Evolutionary conservation across 2,797 vertebrate species (phyloP).

Genomic region (Danio kyathit): DNA sequence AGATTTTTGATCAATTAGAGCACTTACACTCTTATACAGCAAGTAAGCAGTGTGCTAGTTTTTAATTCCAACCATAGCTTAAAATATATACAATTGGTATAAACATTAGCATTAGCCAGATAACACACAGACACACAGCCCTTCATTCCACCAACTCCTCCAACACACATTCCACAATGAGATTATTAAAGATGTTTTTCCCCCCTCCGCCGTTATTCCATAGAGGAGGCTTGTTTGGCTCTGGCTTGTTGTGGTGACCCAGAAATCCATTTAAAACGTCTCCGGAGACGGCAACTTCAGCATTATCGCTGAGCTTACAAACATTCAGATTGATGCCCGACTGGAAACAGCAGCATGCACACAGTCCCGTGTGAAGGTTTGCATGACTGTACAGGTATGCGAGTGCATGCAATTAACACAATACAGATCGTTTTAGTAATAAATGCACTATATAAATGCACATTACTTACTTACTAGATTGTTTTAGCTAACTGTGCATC

Average conservation of each 20-base stretch:
- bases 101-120: conserved; percentile 22
- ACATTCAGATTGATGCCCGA: conserved; percentile 60
- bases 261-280: conserved; percentile 70
- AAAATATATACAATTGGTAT: neutral
- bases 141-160: conserved; percentile 29
- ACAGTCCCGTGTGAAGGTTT: neutral
- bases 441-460: too few species aligned
- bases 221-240: conserved; percentile 65
- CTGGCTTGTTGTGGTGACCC: conserved; percentile 62
- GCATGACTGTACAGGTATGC: neutral
- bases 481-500: too few species aligned
- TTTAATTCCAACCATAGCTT: neutral
- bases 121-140: conserved; percentile 8
- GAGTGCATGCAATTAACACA: neutral
- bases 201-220: conserved; percentile 58
- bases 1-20: neutral
- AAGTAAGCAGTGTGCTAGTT: neutral
- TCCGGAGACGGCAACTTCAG: conserved; percentile 55
- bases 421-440: neutral
- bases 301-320: conserved; percentile 61
- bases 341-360: conserved; percentile 46
- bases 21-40: neutral
- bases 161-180: conserved; percentile 59
- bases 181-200: conserved; percentile 64
- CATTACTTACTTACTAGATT: too few species aligned